Conservation (phyloP, 1,140 invertebrate genomes). For the Rhyacophila brunnea region DNA sequence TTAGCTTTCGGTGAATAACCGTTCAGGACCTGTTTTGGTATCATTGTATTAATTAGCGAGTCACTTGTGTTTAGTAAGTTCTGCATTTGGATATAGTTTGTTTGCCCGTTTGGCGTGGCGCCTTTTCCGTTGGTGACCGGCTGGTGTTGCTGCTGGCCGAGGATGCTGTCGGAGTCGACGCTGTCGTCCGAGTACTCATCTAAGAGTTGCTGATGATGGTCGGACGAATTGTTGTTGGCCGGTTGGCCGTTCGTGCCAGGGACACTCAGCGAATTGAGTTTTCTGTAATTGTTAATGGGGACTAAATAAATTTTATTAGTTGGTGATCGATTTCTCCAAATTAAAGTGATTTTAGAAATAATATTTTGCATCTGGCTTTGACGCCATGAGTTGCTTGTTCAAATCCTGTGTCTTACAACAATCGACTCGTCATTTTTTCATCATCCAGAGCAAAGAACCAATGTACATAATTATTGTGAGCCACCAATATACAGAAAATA, state of each 20-base stretch:
- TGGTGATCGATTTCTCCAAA: no score
- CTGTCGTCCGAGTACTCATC: conserved; percentile 46
- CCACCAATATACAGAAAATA: background rate
- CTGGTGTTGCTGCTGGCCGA: background rate
- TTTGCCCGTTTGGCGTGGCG: conserved; percentile 6
- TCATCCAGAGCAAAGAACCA: no score
- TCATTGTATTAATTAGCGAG: conserved; percentile 29
- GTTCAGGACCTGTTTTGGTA: conserved; percentile 31
- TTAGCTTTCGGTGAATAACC: conserved; percentile 32
- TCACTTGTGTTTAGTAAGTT: conserved; percentile 19
- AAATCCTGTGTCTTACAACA: no score
- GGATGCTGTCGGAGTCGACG: conserved; percentile 34
- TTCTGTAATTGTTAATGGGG: conserved; percentile 10
- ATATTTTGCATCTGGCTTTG: no score
- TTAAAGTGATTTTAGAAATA: no score
- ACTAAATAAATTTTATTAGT: no score
- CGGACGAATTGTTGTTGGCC: conserved; percentile 12
- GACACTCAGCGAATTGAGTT: conserved; percentile 23
- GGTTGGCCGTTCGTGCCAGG: conserved; percentile 15
- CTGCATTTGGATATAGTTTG: conserved; percentile 21
- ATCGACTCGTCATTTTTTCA: no score
- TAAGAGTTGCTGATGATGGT: conserved; percentile 34
- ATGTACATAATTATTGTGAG: background rate
- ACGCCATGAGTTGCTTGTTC: no score
- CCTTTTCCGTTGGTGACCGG: background rate